Conservation (phyloP, 23 tunicate genomes). For the Aplidium turbinatum region DNA sequence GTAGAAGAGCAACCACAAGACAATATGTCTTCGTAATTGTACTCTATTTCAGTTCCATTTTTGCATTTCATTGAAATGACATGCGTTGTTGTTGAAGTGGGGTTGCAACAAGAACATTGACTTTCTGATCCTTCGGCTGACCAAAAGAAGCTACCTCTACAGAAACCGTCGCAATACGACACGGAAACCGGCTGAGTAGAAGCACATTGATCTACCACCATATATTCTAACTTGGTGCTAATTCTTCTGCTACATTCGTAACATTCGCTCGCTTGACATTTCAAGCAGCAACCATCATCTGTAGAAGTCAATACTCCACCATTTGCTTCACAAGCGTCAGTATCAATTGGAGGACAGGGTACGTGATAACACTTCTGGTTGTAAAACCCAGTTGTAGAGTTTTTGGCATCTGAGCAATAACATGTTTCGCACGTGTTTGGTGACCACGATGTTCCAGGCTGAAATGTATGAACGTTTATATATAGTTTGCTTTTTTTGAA, state of each 20-base stretch:
- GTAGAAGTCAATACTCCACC: conserved; percentile 70
- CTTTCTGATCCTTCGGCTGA: conserved; percentile 31
- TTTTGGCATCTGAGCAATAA: conserved; percentile 46
- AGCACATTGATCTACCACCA: conserved; percentile 67
- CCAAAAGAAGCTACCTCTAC: conserved; percentile 75
- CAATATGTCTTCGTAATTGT: conserved; percentile 45
- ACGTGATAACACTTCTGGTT: conserved; percentile 40
- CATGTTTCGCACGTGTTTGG: conserved; percentile 72
- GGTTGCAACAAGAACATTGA: conserved; percentile 88
- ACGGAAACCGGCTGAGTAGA: conserved; percentile 56
- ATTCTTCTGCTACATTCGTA: conserved; percentile 68
- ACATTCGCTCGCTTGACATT: conserved; percentile 65
- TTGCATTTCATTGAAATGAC: conserved; percentile 62
- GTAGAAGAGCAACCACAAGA: conserved; percentile 77
- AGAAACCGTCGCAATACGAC: conserved; percentile 89
- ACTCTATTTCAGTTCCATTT: conserved; percentile 68
- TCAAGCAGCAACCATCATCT: conserved; percentile 82
- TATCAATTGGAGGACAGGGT: conserved; percentile 84
- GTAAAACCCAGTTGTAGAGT: conserved; percentile 54
- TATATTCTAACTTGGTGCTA: conserved; percentile 53
- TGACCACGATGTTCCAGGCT: conserved; percentile 72
- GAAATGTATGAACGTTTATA: too few relatives aligned
- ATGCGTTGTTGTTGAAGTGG: conserved; percentile 48
- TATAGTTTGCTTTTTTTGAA: too few relatives aligned
- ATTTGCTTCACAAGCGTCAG: conserved; percentile 51